phyloP scores from a whole-genome alignment of 2,888 invertebrate species.

The Cephus runcator region DNA sequence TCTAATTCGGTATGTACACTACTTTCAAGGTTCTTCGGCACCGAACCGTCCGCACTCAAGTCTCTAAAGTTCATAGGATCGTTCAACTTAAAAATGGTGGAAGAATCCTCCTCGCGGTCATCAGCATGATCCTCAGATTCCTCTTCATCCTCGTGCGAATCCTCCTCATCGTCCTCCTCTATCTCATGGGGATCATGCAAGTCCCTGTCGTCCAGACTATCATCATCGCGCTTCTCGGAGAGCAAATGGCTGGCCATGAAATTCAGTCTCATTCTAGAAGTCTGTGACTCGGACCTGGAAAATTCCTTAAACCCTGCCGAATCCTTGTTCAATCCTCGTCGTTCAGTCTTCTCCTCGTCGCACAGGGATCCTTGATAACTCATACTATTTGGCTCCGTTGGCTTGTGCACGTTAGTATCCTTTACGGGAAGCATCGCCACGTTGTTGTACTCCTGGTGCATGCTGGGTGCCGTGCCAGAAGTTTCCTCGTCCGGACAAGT shows the following conservation, averaged over 20 bases:
- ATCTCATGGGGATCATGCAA: slow-evolving; percentile 54
- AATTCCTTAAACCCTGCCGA: slow-evolving; percentile 6
- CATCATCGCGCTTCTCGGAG: slow-evolving; percentile 33
- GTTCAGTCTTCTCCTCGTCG: slow-evolving; percentile 69
- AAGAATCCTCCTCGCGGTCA: neutral
- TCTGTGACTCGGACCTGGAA: slow-evolving; percentile 36
- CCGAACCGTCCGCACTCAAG: neutral
- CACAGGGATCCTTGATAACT: slow-evolving; percentile 66
- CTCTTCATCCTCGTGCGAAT: slow-evolving; percentile 38
- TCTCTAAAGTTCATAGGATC: neutral
- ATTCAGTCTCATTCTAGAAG: slow-evolving; percentile 59
- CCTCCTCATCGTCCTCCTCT: slow-evolving; percentile 18
- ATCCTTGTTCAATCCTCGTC: slow-evolving; percentile 58
- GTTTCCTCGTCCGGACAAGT: slow-evolving; percentile 85
- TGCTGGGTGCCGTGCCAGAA: slow-evolving; percentile 40
- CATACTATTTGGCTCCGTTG: slow-evolving; percentile 31
- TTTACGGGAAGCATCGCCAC: slow-evolving; percentile 18
- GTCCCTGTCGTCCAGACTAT: slow-evolving; percentile 21
- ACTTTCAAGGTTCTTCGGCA: slow-evolving; percentile 14
- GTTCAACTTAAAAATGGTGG: neutral
- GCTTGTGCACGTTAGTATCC: slow-evolving; percentile 23
- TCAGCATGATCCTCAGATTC: slow-evolving; percentile 7
- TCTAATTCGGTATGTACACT: slow-evolving; percentile 33
- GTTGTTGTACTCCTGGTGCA: slow-evolving; percentile 50
- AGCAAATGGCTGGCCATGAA: slow-evolving; percentile 65